Evolutionary conservation across 2,113 vertebrate species (phyloP), one percentile per base, ranked within the genome.

Genomic region (Chaetodon auriga): DNA sequence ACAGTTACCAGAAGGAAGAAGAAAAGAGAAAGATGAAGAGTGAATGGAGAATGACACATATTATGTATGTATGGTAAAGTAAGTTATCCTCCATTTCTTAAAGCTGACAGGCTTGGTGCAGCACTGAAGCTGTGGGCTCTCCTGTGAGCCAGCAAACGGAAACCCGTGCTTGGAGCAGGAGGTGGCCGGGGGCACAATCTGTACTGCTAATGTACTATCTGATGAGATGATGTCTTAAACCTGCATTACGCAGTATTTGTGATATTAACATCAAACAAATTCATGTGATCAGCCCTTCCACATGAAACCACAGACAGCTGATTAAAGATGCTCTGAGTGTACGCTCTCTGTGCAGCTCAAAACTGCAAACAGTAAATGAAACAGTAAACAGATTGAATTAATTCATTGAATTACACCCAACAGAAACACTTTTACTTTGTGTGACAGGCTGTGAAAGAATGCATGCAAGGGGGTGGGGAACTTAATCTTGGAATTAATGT

Each of bases 121-220:
- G 16, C 58, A 36, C 25, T 48, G 35, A 57, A 49, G 49, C 63
- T 45, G 19, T 1, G 30, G 30, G 53, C 23, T 73, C 19, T 74
- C 69, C 64, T 63, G 60, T 84, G 80, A 86, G 64, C 73, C 18
- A 73, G 55, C 61, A 80, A 41, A 62, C 49, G 48, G 43, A n/a
- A 38, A 72, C 60, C 62, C 6, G 41, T 48, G 78, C 21, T 18
- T 43, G 23, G 14, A 69, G 51, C 1, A 2, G n/a, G 13, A 36
- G 53, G 41, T 51, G 60, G 43, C 53, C 23, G 61, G 2, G 21
- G 49, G 6, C 25, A 2, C 43, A 23, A 53, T 5, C 36, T 60
- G 58, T 12, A 16, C 19, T 60, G 15, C 58, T 60, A 30, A 30
- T 30, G 30, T 30, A 30, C 30, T 30, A 7, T 4, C 15, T 25